phyloP scores from a whole-genome alignment of 2,888 invertebrate species.

The Rapana venosa region DNA sequence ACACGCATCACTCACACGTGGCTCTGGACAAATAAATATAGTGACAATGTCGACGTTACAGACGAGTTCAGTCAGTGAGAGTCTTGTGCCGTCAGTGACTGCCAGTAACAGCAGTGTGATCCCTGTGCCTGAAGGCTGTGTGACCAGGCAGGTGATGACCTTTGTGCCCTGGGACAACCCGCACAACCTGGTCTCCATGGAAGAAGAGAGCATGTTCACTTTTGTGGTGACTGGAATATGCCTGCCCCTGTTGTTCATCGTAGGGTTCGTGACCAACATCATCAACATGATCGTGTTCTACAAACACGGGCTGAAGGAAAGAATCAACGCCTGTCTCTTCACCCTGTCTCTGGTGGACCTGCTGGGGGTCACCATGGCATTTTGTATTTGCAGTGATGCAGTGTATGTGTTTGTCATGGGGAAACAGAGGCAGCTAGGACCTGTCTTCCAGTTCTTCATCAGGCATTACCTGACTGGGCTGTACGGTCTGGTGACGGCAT shows the following conservation, averaged over 20 bases:
- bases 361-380: neutral
- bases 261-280: neutral
- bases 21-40: neutral
- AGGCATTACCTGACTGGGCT: neutral
- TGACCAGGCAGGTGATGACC: neutral
- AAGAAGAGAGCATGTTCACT: neutral
- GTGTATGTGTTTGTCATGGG: neutral
- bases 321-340: conserved; percentile 23
- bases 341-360: neutral
- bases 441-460: neutral
- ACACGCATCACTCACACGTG: too few relatives aligned
- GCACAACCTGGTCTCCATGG: neutral
- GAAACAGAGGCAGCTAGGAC: neutral
- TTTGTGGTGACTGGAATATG: neutral
- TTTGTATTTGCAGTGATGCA: neutral
- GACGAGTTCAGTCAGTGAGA: neutral
- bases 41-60: neutral
- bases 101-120: neutral
- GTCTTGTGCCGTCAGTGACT: neutral
- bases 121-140: neutral
- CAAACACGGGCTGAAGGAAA: neutral
- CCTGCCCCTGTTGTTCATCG: neutral
- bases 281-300: conserved; percentile 5
- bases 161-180: neutral
- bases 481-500: neutral